These are phyloP conservation scores for Stegophylla sp. DNA, from an alignment of 2,888 invertebrate genomes.

Conservation along the genomic window DNA sequence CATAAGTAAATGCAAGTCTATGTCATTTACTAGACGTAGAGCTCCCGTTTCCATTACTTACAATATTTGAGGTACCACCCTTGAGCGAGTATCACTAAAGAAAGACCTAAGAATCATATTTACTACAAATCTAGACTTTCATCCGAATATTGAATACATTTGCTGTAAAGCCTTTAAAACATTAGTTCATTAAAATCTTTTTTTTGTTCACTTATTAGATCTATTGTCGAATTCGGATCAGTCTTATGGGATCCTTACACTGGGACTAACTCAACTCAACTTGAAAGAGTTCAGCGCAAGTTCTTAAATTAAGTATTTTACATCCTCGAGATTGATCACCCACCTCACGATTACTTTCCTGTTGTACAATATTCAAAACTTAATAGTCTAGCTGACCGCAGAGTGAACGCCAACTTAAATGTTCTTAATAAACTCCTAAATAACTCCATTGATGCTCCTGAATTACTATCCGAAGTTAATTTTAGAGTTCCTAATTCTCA, in stretches of 20 bases:
- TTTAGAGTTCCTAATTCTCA: neutral
- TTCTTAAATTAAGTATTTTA: neutral
- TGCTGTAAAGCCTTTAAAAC: neutral
- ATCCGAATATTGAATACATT: neutral
- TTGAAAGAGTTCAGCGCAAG: conserved; percentile 1
- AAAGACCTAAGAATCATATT: conserved; percentile 19
- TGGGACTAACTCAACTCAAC: neutral
- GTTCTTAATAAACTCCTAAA: neutral
- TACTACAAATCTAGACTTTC: conserved; percentile 7
- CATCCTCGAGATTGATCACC: neutral
- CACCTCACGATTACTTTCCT: neutral
- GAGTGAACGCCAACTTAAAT: neutral
- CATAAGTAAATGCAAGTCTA: neutral
- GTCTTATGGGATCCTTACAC: conserved; percentile 5
- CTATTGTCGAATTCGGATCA: neutral
- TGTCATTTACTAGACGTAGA: neutral
- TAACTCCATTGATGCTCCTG: neutral
- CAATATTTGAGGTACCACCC: neutral
- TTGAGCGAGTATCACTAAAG: conserved; percentile 4
- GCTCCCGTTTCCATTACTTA: neutral
- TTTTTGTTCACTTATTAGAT: conserved; percentile 1
- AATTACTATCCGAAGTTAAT: conserved; percentile 6
- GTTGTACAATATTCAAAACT: conserved; percentile 1
- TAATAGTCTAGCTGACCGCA: neutral
- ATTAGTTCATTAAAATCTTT: neutral